Percentiles rank a stretch among this genome's conserved stretches.
These are phyloP conservation scores for Drosophila ezoana DNA, from an alignment of 2,888 invertebrate species.

Conservation along the genomic window DNA sequence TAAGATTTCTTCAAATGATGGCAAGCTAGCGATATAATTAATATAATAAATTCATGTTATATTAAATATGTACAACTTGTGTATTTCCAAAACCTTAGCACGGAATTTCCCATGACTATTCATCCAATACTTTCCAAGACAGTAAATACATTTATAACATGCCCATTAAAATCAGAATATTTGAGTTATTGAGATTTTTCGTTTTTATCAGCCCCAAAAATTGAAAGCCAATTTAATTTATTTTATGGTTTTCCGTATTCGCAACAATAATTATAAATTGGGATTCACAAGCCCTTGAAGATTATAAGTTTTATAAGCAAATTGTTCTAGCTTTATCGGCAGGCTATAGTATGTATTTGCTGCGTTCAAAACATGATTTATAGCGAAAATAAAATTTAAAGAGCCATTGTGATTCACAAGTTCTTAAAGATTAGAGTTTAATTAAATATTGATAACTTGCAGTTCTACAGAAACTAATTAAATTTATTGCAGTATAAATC, in stretches of 20 bases:
- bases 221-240: background rate
- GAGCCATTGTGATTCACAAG: background rate
- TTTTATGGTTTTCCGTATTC: background rate
- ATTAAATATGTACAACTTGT: too few relatives aligned
- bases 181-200: background rate
- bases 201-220: background rate
- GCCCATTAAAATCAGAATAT: background rate
- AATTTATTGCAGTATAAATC: background rate
- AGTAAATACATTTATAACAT: constrained; percentile 3
- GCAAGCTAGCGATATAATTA: too few relatives aligned
- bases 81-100: background rate
- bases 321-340: background rate
- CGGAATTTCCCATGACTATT: background rate
- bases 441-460: background rate
- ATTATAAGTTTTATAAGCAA: background rate
- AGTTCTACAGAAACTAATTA: background rate
- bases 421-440: background rate
- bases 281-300: background rate
- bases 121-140: too few relatives aligned
- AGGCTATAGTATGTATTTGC: background rate
- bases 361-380: background rate
- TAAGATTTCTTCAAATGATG: too few relatives aligned
- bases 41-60: too few relatives aligned
- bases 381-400: background rate
- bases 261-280: too few relatives aligned